Conservation (phyloP, 2,888 invertebrate species). For the Oscheius sp. region DNA sequence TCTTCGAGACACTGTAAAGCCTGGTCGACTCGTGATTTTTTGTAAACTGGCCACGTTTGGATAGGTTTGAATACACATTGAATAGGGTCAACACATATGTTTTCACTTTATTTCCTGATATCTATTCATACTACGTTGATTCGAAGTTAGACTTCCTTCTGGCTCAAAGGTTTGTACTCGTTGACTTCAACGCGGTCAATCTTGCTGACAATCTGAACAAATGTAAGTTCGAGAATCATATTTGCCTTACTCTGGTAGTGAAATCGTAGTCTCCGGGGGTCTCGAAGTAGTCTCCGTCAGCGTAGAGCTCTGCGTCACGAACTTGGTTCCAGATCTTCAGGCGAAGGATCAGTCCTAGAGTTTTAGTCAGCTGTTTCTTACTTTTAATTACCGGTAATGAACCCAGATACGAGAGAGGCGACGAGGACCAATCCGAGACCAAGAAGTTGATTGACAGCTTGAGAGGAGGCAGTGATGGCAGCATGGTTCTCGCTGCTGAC, state of each 20-base stretch:
- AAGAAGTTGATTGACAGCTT: constrained; percentile 84
- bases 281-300: constrained; percentile 70
- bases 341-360: constrained; percentile 60
- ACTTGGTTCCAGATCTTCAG: constrained; percentile 64
- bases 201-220: constrained; percentile 58
- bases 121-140: too few relatives aligned
- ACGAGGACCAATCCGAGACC: constrained; percentile 82
- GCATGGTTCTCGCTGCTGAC: constrained; percentile 35
- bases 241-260: constrained; percentile 61
- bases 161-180: constrained; percentile 55
- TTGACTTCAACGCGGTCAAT: constrained; percentile 64
- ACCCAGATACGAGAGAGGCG: constrained; percentile 82
- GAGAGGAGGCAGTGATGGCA: constrained; percentile 79
- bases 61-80: too few relatives aligned
- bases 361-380: neutral
- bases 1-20: too few relatives aligned
- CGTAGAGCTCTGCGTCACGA: constrained; percentile 59
- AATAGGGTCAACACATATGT: too few relatives aligned
- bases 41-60: too few relatives aligned
- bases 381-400: constrained; percentile 78
- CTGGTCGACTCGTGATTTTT: too few relatives aligned
- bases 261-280: constrained; percentile 70
- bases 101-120: too few relatives aligned
- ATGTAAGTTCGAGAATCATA: neutral
- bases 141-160: constrained; percentile 47